Conservation (phyloP, 2,113 vertebrate genomes). For the Protomyctophum bolini region DNA sequence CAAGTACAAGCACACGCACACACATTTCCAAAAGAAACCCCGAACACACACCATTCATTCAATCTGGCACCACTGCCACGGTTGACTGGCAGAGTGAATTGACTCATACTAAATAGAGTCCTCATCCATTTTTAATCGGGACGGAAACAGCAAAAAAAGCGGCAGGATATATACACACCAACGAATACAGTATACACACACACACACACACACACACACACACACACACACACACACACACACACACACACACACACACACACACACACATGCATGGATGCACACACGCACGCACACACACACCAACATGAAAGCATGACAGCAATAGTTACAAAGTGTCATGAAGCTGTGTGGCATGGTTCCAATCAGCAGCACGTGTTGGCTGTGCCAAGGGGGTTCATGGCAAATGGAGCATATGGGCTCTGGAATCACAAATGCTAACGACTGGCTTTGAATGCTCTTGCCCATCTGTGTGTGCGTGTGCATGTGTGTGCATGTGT, state of each 20-base stretch:
- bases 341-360: constrained; percentile 15
- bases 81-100: constrained; percentile 43
- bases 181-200: constrained; percentile 31
- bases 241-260: neutral
- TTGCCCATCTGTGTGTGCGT: constrained; percentile 31
- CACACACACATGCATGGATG: neutral
- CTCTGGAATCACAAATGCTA: constrained; percentile 21
- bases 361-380: constrained; percentile 25
- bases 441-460: constrained; percentile 39
- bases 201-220: neutral
- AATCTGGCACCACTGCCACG: constrained; percentile 14
- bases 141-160: constrained; percentile 12
- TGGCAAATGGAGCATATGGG: constrained; percentile 30
- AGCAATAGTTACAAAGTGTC: constrained; percentile 10
- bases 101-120: constrained; percentile 51
- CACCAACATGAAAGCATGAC: constrained; percentile 46
- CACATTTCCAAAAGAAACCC: neutral
- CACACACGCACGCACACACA: constrained; percentile 11
- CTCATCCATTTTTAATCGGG: constrained; percentile 68
- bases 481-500: neutral
- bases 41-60: constrained; percentile 25
- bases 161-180: constrained; percentile 22
- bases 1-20: neutral
- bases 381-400: constrained; percentile 21
- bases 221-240: neutral